phyloP scores from a whole-genome alignment of 2,888 invertebrate genomes.

The Cordilura impudica region DNA sequence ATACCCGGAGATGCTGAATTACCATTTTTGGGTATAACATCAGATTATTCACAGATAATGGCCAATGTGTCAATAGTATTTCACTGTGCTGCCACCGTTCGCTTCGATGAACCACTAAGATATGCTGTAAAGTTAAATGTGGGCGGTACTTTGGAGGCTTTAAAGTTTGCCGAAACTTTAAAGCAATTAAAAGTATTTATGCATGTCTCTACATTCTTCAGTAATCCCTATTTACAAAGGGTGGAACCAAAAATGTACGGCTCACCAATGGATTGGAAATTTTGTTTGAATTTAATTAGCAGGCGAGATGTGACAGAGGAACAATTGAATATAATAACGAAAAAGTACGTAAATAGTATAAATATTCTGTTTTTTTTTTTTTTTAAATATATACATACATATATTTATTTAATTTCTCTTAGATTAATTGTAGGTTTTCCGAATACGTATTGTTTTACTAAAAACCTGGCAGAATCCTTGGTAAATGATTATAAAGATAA shows the following conservation, averaged over 20 bases:
- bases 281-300: slow-evolving; percentile 67
- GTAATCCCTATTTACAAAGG: slow-evolving; percentile 86
- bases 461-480: slow-evolving; percentile 90
- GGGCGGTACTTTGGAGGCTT: slow-evolving; percentile 82
- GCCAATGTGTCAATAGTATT: slow-evolving; percentile 84
- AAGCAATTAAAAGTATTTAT: slow-evolving; percentile 81
- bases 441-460: slow-evolving; percentile 95
- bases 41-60: slow-evolving; percentile 53
- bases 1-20: slow-evolving; percentile 70
- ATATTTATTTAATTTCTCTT: too few species aligned
- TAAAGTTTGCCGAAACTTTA: slow-evolving; percentile 81
- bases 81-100: slow-evolving; percentile 89
- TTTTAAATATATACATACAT: not conserved
- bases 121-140: slow-evolving; percentile 82
- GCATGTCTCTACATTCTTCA: slow-evolving; percentile 92
- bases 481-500: slow-evolving; percentile 83
- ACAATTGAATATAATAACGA: slow-evolving; percentile 67
- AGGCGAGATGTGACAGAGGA: slow-evolving; percentile 61
- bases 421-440: slow-evolving; percentile 79
- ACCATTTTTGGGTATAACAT: slow-evolving; percentile 70
- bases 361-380: too few species aligned
- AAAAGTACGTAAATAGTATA: slow-evolving; percentile 69
- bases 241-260: slow-evolving; percentile 83
- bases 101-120: slow-evolving; percentile 88
- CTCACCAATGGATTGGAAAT: slow-evolving; percentile 68